Conservation (phyloP, 2,797 vertebrate species). For the Sebastes aleutianus region DNA sequence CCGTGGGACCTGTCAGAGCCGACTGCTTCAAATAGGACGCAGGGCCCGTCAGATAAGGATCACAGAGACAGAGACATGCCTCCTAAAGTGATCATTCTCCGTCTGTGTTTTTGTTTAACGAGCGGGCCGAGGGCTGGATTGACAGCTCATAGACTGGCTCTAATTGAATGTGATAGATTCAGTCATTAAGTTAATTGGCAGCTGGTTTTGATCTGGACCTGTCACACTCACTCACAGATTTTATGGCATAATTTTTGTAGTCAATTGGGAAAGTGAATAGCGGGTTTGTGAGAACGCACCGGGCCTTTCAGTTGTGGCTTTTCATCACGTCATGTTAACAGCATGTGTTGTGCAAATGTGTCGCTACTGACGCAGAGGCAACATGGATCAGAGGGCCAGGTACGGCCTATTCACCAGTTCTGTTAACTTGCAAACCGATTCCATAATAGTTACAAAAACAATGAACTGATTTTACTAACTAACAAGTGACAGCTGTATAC, state of each 20-base stretch:
- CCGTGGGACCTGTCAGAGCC: constrained; percentile 71
- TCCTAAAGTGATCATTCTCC: constrained; percentile 64
- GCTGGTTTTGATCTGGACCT: constrained; percentile 73
- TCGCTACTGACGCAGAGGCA: not conserved
- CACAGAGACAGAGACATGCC: constrained; percentile 72
- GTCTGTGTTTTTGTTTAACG: constrained; percentile 70
- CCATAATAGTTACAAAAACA: not conserved
- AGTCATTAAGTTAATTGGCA: constrained; percentile 81
- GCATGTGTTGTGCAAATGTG: constrained; percentile 29
- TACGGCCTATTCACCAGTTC: not conserved
- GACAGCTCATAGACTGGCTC: constrained; percentile 60
- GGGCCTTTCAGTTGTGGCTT: constrained; percentile 33
- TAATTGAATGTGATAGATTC: constrained; percentile 79
- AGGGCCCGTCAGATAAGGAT: constrained; percentile 76
- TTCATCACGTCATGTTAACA: constrained; percentile 48
- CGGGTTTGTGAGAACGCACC: constrained; percentile 22
- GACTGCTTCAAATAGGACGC: constrained; percentile 66
- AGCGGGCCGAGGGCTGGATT: constrained; percentile 55
- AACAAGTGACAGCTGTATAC: not conserved
- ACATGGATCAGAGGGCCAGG: constrained; percentile 21
- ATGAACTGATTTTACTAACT: not conserved
- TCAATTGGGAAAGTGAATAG: constrained; percentile 47
- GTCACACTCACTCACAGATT: constrained; percentile 68
- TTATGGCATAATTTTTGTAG: constrained; percentile 66
- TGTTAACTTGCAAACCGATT: not conserved